phyloP scores from a whole-genome alignment of 2,888 invertebrate species.

The Eristalis arbustorum region DNA sequence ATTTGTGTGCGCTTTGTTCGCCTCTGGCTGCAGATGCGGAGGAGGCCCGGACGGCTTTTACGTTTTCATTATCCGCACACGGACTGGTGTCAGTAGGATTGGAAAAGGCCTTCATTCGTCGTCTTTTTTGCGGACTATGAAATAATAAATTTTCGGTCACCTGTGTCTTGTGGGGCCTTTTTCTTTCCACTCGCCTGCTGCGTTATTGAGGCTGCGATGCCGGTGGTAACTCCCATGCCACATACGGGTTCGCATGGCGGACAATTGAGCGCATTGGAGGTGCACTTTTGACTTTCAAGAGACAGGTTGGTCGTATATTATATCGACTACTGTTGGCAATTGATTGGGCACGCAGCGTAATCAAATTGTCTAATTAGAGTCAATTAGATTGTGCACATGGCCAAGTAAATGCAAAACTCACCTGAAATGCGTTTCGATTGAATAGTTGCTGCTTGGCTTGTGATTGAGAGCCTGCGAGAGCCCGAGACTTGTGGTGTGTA shows the following conservation, averaged over 20 bases:
- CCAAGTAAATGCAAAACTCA: conserved; percentile 57
- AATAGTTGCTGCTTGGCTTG: not conserved
- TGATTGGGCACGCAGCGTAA: conserved; percentile 56
- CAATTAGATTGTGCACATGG: conserved; percentile 66
- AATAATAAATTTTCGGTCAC: conserved; percentile 67
- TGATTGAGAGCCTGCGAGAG: not conserved
- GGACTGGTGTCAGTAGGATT: conserved; percentile 16
- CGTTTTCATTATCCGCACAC: conserved; percentile 47
- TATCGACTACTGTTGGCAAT: conserved; percentile 6
- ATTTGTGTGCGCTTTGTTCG: conserved; percentile 55
- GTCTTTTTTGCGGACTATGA: conserved; percentile 41
- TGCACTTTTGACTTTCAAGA: conserved; percentile 65
- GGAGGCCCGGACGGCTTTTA: conserved; percentile 32
- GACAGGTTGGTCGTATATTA: conserved; percentile 50
- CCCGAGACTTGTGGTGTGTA: not conserved
- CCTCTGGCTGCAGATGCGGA: conserved; percentile 9
- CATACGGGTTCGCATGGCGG: conserved; percentile 19
- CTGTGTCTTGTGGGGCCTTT: conserved; percentile 20
- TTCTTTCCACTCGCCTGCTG: conserved; percentile 46
- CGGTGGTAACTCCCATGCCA: conserved; percentile 55
- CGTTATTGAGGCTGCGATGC: conserved; percentile 52
- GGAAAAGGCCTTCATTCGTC: not conserved
- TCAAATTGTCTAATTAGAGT: conserved; percentile 68
- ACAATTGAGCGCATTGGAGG: conserved; percentile 53
- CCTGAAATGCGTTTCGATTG: conserved; percentile 49